Evolutionary conservation across 1,140 invertebrate species (phyloP).

Genomic region (Arctopsyche grandis): DNA sequence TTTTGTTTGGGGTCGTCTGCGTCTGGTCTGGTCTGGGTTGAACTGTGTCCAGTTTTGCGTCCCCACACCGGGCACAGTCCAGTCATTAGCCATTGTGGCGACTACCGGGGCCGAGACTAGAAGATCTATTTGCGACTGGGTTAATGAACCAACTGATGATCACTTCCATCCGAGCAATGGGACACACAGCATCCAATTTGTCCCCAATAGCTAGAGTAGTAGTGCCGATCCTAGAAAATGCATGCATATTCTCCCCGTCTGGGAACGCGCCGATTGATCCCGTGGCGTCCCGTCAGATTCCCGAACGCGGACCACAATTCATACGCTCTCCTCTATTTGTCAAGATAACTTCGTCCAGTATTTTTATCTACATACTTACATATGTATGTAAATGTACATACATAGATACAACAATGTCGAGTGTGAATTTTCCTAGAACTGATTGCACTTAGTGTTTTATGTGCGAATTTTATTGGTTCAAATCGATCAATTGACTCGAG

Average conservation of each 20-base stretch:
- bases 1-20: background rate
- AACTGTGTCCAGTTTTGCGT: conserved; percentile 17
- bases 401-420: too few species aligned
- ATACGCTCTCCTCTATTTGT: too few species aligned
- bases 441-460: too few species aligned
- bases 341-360: too few species aligned
- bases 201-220: background rate
- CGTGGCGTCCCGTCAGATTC: background rate
- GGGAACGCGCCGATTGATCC: background rate
- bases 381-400: too few species aligned
- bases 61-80: background rate
- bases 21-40: background rate
- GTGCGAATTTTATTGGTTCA: too few species aligned
- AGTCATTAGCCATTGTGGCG: conserved; percentile 28
- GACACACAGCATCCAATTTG: conserved; percentile 36
- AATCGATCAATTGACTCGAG: too few species aligned
- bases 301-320: background rate
- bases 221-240: background rate
- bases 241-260: background rate
- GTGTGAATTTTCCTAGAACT: too few species aligned
- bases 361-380: too few species aligned
- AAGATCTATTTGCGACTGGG: conserved; percentile 52
- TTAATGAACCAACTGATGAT: conserved; percentile 53
- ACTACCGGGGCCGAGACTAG: conserved; percentile 29
- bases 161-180: conserved; percentile 32